A percentile compares a stretch with the other conserved stretches of the same genome.
These are phyloP conservation scores for Melanotus villosus DNA, from an alignment of 2,888 invertebrate genomes.

Conservation along the genomic window DNA sequence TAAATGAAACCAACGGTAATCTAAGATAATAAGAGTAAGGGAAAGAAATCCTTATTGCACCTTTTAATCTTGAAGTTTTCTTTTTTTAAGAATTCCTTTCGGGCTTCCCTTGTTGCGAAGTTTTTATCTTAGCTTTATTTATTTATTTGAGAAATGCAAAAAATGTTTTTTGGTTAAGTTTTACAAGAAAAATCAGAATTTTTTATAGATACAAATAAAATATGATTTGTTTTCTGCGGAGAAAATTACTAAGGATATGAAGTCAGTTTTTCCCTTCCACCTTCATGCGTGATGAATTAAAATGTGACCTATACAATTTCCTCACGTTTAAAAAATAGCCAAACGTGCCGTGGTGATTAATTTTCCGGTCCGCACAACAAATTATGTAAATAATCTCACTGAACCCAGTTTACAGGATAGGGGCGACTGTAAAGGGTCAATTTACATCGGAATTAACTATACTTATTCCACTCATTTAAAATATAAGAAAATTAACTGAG, in stretches of 20 bases:
- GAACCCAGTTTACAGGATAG: not conserved
- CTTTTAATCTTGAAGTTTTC: no score
- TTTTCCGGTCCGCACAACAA: not conserved
- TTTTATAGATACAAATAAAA: no score
- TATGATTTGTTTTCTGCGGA: no score
- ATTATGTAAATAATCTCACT: not conserved
- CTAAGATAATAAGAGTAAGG: not conserved
- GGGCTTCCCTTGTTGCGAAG: no score
- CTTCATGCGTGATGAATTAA: not conserved
- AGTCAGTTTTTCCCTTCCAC: not conserved
- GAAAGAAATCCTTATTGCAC: no score
- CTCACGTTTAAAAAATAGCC: not conserved
- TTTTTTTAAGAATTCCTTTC: no score
- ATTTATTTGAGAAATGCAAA: no score
- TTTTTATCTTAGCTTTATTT: no score
- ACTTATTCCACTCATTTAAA: not conserved
- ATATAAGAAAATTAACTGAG: not conserved
- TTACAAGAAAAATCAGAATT: no score
- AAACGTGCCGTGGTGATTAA: not conserved
- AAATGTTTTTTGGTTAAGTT: no score
- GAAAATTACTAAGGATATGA: no score
- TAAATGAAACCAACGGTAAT: not conserved
- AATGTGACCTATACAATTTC: not conserved
- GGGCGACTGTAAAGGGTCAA: not conserved
- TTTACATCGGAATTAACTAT: not conserved